Percentiles rank a stretch among this genome's conserved stretches.
Conservation (phyloP, 2,797 vertebrate species). For the Oreonectes daqikongensis region DNA sequence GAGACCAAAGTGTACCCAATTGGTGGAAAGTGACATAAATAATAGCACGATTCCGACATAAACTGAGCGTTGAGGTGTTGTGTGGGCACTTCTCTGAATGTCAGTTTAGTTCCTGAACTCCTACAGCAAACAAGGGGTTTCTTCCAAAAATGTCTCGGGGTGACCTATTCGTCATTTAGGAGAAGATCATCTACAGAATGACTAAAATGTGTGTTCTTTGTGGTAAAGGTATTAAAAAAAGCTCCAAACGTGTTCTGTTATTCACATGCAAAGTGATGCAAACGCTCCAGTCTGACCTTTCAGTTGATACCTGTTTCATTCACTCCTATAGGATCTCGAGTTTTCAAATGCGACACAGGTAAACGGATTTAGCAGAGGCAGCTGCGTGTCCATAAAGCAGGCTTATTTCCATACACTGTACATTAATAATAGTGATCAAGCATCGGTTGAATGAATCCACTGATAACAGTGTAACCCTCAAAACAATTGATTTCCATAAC, state of each 20-base stretch:
- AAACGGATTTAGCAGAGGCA: slow-evolving; percentile 46
- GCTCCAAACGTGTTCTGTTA: not conserved
- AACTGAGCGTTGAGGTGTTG: not conserved
- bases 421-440: slow-evolving; percentile 10
- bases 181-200: slow-evolving; percentile 5
- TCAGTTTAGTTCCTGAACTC: not conserved
- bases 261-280: slow-evolving; percentile 25
- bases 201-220: slow-evolving; percentile 4
- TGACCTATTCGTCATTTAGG: slow-evolving; percentile 3
- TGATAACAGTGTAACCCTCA: slow-evolving; percentile 42
- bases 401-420: slow-evolving; percentile 40
- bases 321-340: slow-evolving; percentile 11
- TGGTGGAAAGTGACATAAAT: not conserved
- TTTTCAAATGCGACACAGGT: slow-evolving; percentile 53
- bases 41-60: not conserved
- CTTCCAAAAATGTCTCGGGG: not conserved
- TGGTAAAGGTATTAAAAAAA: not conserved
- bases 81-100: slow-evolving; percentile 16
- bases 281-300: slow-evolving; percentile 12
- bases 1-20: not conserved
- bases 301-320: not conserved
- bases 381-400: slow-evolving; percentile 39
- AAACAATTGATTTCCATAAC: slow-evolving; percentile 71
- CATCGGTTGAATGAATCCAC: slow-evolving; percentile 27
- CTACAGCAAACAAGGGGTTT: slow-evolving; percentile 3